These are phyloP conservation scores for Drosophila cardini DNA, from an alignment of 1,140 invertebrate genomes.

Conservation along the genomic window DNA sequence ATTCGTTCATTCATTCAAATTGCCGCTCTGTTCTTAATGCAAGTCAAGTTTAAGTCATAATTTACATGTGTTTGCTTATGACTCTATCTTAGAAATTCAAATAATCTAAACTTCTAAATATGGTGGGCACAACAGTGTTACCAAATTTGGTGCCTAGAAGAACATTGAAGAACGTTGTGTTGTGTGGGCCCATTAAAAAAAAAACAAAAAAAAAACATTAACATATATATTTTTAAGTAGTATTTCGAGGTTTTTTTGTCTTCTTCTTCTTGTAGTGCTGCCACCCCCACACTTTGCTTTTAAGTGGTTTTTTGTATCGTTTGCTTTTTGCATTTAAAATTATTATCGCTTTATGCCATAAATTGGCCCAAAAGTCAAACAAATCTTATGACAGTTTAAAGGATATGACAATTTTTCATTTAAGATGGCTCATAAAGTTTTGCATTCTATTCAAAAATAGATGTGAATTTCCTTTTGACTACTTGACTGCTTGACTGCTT, in stretches of 20 bases:
- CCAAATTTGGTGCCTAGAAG: conserved; percentile 69
- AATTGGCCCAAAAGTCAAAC: conserved; percentile 46
- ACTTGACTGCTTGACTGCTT: neutral
- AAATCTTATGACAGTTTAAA: conserved; percentile 14
- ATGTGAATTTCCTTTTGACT: neutral
- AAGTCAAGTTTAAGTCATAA: conserved; percentile 74
- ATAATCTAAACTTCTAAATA: conserved; percentile 56
- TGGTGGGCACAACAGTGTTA: conserved; percentile 55
- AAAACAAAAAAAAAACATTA: neutral
- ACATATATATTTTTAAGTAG: conserved; percentile 60
- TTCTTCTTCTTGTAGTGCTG: conserved; percentile 51
- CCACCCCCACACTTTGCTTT: conserved; percentile 52
- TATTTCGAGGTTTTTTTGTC: conserved; percentile 47
- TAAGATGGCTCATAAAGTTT: conserved; percentile 35
- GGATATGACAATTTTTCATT: conserved; percentile 32
- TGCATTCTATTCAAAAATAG: conserved; percentile 37
- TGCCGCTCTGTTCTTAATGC: conserved; percentile 50
- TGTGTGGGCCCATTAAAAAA: conserved; percentile 45
- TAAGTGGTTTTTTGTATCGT: conserved; percentile 30
- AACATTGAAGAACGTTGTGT: conserved; percentile 3
- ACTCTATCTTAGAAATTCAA: conserved; percentile 59
- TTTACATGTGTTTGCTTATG: conserved; percentile 70
- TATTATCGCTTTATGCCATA: conserved; percentile 11
- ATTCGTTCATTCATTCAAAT: conserved; percentile 50
- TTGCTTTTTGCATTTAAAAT: conserved; percentile 18